Evolutionary conservation across 1,140 invertebrate genomes (phyloP), one percentile per base, ranked within the genome.

Genomic region (Euwallacea fornicatus): DNA sequence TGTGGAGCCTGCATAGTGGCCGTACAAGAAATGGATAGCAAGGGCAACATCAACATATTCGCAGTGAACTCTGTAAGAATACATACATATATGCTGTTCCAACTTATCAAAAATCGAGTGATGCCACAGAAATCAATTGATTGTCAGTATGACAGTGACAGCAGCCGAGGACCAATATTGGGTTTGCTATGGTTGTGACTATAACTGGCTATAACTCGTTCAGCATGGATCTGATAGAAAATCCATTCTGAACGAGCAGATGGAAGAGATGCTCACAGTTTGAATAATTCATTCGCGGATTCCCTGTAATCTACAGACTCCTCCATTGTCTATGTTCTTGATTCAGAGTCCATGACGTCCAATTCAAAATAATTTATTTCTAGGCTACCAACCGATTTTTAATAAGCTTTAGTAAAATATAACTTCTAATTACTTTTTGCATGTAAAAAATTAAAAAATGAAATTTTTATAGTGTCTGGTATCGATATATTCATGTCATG

Each of bases 1-100:
- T 95, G 93, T 77, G 93, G 93, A 0, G 86, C 86, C 0, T 95
- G 93, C 78, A 83, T 93, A 11, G 92, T 94, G 2, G 82, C 88
- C 3, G 88, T 88, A 0, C 83, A 83, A 54, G 82, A 83, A 7
- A 76, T 80, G 0, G 82, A 89, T 73, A 84, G 86, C 7, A 78
- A 83, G 4, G 84, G 78, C 7, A 83, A 83, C 71, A 85, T 85
- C 79, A 78, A 79, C 69, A 78, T 86, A 63, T 85, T 83, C 8
- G 85, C 91, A 9, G 88, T 93, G 0, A 94, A 94, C 78, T 93
- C 91, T 77, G 92, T 93, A 82, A 86, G 84, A 79, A 46, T 15
- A 6, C 11, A 46, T 15, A 6, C 11, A 33, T 33, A 33, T 33
- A 33, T 33, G 21, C 21, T 33, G 21, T 33, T 33, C 21, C 21